Evolutionary conservation across 2,888 invertebrate species (phyloP).

Genomic region (Melolontha melolontha): DNA sequence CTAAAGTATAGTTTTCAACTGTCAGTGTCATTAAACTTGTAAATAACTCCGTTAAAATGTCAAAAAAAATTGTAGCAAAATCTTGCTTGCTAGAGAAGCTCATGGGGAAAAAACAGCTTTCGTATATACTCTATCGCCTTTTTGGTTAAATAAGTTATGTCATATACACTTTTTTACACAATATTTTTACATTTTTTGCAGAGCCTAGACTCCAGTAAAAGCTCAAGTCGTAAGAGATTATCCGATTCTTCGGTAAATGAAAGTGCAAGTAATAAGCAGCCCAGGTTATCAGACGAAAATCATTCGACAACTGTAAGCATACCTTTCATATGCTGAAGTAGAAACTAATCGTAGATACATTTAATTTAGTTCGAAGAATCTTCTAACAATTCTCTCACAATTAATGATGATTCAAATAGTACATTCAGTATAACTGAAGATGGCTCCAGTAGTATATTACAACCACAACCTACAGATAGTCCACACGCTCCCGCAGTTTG

Average conservation of each 20-base stretch:
- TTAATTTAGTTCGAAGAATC: conserved; percentile 63
- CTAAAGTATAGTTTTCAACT: too few species aligned
- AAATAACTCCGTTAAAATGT: too few species aligned
- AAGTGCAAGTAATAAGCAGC: conserved; percentile 53
- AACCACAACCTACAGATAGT: conserved; percentile 48
- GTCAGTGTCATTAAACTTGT: too few species aligned
- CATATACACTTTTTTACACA: not conserved
- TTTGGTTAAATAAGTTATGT: too few species aligned
- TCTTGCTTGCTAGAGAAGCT: too few species aligned
- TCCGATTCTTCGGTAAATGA: conserved; percentile 52
- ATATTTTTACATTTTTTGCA: conserved; percentile 16
- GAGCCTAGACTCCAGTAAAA: conserved; percentile 34
- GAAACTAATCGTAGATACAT: not conserved
- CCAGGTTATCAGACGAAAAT: conserved; percentile 59
- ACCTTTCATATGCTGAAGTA: not conserved
- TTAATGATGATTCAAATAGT: conserved; percentile 66
- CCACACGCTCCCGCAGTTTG: conserved; percentile 56
- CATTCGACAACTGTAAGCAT: conserved; percentile 53
- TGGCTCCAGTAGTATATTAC: conserved; percentile 47
- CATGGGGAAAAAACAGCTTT: too few species aligned
- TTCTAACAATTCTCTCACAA: conserved; percentile 64
- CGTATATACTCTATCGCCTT: too few species aligned
- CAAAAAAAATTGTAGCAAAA: too few species aligned
- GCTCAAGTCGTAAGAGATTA: conserved; percentile 53
- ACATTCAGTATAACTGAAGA: conserved; percentile 60